Evolutionary conservation across 2,797 vertebrate genomes (phyloP), one percentile per base, ranked within the genome.

Genomic region (Hapalemur alaotrensis): DNA sequence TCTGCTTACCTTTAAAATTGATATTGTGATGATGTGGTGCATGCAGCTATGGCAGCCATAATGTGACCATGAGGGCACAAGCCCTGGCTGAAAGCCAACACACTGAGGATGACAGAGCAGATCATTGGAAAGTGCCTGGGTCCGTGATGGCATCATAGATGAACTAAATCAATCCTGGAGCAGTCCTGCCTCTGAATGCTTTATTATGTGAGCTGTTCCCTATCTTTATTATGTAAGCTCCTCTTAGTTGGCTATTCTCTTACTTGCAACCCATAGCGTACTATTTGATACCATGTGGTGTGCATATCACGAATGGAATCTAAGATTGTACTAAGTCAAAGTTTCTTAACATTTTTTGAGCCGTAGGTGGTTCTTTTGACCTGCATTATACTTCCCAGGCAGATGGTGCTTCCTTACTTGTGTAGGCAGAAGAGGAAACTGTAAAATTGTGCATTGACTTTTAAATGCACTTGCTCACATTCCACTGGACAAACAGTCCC

Each of bases 401-500:
- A 35, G 0, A 0, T 25, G 32, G 63, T 5, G 11, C 81, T 50
- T n/a, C 22, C 3, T 20, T 4, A 15, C 32, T 23, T 8, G 4
- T 28, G 8, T 2, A 7, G 57, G 28, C 32, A 30, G 28, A 25
- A 83, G 65, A 78, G 23, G 38, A 92, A 23, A 0, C 4, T 30
- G 32, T 1, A 57, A 43, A 46, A 46, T 41, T 8, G n/a, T 79
- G 23, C 8, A 15, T 23, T 0, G 3, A 3, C 61, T 46, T 86
- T 30, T 43, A 76, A 61, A 14, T 35, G n/a, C n/a, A 7, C 65
- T 43, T 73, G 35, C 50, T 78, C 22, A 70, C n/a, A 22, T 78
- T 65, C 85, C 78, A 78, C 18, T 91, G 67, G 73, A n/a, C 70
- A 61, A 59, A 59, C 8, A n/a, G 63, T 80, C 81, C 38, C 25